Evolutionary conservation across 2,113 vertebrate species (phyloP), one percentile per base, ranked within the genome.

Genomic region (Labeo catla): DNA sequence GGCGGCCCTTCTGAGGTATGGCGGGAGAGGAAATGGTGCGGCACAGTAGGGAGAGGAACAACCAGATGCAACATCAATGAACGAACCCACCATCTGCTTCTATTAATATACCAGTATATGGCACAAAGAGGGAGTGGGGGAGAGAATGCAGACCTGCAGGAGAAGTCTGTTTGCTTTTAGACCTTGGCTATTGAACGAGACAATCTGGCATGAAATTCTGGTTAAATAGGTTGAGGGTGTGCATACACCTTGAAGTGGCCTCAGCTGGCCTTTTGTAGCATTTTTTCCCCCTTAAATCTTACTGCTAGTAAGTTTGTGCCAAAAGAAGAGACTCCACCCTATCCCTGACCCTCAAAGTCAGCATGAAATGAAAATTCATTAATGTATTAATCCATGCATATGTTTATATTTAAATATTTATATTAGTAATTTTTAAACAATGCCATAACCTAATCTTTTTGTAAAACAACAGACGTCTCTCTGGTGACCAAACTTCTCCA

Each of bases 11-110:
- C 68, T 36, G 74, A 77, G 78, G 72, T 77, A 86, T 45, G 70
- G 76, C 19, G 65, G 84, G 66, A 77, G 86, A 84, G 84, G 84
- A 86, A 88, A 52, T 61, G 28, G 78, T 39, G 23, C 81, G 79
- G 85, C 72, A 85, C 19, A 68, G 76, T 68, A 85, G 23, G n/a
- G 47, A 54, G 72, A 74, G 61, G 47, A 86, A 81, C 77, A 45
- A 61, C 81, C 87, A 87, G 86, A 89, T 90, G 84, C 76, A 86
- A 86, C 87, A 87, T 87, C 84, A 87, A 86, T 90, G 86, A 84
- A 83, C 65, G 6, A 85, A 76, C 76, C 66, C 81, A 43, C 84
- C 87, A 87, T 89, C 84, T 87, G 87, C 66, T 89, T 86, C 81
- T 87, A 84, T 89, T 89, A 87, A 87, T 89, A 86, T 65, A 63